These are phyloP conservation scores for Campoplex nolae DNA, from an alignment of 2,888 invertebrate genomes.

Conservation along the genomic window DNA sequence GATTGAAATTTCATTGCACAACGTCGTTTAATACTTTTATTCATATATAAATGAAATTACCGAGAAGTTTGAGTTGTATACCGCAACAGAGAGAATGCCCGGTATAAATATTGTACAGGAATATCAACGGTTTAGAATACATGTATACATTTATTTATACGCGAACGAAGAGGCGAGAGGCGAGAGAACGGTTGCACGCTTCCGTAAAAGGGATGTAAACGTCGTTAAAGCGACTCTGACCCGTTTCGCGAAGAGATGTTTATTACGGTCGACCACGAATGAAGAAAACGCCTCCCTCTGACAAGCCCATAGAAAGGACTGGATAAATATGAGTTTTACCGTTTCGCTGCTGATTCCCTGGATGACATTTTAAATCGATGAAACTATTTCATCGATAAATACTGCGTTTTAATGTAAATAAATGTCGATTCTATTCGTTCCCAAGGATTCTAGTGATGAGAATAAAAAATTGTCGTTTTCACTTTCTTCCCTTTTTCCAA, in stretches of 20 bases:
- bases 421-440: background rate
- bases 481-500: no score
- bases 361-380: background rate
- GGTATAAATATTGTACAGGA: background rate
- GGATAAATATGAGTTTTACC: constrained; percentile 56
- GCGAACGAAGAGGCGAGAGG: constrained; percentile 59
- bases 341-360: constrained; percentile 64
- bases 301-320: constrained; percentile 43
- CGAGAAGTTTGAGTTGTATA: background rate
- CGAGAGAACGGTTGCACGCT: constrained; percentile 54
- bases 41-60: background rate
- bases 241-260: constrained; percentile 65
- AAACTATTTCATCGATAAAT: background rate
- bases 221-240: constrained; percentile 69
- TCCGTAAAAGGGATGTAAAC: constrained; percentile 73
- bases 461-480: background rate
- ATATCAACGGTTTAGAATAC: background rate
- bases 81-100: background rate
- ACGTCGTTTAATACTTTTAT: background rate
- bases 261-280: constrained; percentile 59
- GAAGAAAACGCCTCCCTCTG: constrained; percentile 39
- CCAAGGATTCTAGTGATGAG: background rate
- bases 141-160: background rate
- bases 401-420: background rate
- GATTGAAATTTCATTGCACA: background rate